These are phyloP conservation scores for Eunapius fragilis DNA, from an alignment of 37 sponge, comb jelly and placozoan genomes.

Conservation along the genomic window DNA sequence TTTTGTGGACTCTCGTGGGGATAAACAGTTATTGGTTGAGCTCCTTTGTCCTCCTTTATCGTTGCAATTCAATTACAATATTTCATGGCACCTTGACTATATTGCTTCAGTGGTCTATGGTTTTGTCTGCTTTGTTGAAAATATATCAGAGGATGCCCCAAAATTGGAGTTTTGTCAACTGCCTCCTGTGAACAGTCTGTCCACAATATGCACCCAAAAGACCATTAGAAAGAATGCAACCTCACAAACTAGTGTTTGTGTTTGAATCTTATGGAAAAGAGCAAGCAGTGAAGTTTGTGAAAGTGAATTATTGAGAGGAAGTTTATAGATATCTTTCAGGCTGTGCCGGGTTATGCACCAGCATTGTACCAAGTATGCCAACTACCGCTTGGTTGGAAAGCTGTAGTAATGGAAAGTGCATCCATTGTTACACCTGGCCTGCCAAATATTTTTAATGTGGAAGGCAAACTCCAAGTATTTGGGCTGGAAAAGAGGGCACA, in stretches of 20 bases:
- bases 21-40: background rate
- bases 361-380: background rate
- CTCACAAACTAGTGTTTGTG: background rate
- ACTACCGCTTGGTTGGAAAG: background rate
- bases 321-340: background rate
- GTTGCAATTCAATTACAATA: background rate
- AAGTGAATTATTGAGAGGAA: background rate
- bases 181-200: background rate
- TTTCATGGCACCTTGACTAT: background rate
- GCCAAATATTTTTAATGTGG: background rate
- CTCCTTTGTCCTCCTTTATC: background rate
- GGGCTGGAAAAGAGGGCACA: background rate
- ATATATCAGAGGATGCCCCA: background rate
- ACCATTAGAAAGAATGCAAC: background rate
- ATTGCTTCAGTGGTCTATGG: background rate
- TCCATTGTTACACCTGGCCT: background rate
- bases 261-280: background rate
- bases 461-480: background rate
- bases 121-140: background rate
- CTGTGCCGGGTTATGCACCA: background rate
- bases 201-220: background rate
- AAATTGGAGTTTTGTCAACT: background rate
- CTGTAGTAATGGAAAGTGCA: background rate
- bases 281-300: background rate
- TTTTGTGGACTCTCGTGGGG: background rate